Evolutionary conservation across 2,113 vertebrate genomes (phyloP).

Genomic region (Osmerus mordax): DNA sequence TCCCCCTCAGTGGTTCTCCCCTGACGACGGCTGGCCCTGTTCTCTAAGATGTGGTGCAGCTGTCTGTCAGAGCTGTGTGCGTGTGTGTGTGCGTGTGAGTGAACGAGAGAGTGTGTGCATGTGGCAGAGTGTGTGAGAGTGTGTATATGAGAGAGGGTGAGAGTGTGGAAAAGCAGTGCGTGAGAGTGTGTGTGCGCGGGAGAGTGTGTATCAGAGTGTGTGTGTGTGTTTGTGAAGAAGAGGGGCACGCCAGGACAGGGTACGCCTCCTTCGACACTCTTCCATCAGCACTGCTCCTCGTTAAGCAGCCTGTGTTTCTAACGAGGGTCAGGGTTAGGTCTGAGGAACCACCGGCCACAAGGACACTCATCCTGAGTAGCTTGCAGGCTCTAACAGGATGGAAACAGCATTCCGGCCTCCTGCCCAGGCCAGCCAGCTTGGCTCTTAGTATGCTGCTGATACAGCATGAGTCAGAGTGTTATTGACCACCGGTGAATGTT

Average conservation of each 20-base stretch:
- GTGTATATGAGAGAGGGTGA: background rate
- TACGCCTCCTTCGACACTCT: slow-evolving; percentile 38
- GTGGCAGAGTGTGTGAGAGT: slow-evolving; percentile 26
- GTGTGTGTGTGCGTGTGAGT: background rate
- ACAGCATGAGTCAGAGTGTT: slow-evolving; percentile 47
- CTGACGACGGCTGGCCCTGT: slow-evolving; percentile 18
- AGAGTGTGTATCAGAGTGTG: background rate
- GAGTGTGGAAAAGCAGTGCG: background rate
- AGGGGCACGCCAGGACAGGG: slow-evolving; percentile 47
- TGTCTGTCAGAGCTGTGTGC: slow-evolving; percentile 52
- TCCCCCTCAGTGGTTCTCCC: slow-evolving; percentile 12
- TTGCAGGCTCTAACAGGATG: background rate
- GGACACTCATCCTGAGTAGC: too few species aligned
- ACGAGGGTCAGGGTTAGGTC: slow-evolving; percentile 7
- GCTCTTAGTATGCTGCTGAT: slow-evolving; percentile 40
- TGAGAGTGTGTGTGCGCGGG: background rate
- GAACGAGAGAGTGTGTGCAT: background rate
- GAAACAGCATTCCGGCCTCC: background rate
- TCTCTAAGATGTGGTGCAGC: slow-evolving; percentile 58
- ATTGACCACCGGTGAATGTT: slow-evolving; percentile 24
- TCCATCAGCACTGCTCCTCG: slow-evolving; percentile 40
- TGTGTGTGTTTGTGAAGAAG: slow-evolving; percentile 5
- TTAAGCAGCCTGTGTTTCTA: slow-evolving; percentile 19
- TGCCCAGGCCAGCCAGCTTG: background rate
- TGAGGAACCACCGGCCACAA: too few species aligned